These are phyloP conservation scores for Brachionus angularis DNA, from an alignment of 1,140 invertebrate species.

Conservation along the genomic window DNA sequence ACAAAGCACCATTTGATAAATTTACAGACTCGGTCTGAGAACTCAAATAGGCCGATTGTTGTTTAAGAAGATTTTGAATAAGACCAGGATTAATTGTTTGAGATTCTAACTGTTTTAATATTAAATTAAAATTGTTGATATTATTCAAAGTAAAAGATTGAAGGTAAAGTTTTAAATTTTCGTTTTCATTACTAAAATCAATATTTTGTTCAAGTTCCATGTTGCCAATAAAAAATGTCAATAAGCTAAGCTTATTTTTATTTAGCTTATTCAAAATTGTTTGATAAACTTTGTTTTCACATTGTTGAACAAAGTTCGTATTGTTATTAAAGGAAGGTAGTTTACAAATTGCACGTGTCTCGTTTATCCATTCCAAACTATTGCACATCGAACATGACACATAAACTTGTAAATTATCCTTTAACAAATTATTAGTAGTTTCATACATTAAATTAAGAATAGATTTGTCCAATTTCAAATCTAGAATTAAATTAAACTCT, in stretches of 20 bases:
- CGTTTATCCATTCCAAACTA: too few relatives aligned
- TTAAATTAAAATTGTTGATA: background rate
- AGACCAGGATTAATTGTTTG: background rate
- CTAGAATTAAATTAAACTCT: too few relatives aligned
- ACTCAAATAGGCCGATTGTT: background rate
- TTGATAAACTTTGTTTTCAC: background rate
- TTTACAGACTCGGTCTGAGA: too few relatives aligned
- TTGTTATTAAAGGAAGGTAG: background rate
- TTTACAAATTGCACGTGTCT: background rate
- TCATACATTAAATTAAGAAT: too few relatives aligned
- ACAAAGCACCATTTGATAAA: too few relatives aligned
- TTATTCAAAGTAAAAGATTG: constrained; percentile 8
- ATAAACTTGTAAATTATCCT: too few relatives aligned
- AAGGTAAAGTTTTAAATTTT: background rate
- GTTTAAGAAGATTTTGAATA: background rate
- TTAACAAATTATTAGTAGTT: too few relatives aligned
- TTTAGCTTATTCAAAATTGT: background rate
- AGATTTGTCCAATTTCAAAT: too few relatives aligned
- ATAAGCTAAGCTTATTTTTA: background rate
- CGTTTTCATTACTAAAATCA: background rate
- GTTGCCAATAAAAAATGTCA: background rate
- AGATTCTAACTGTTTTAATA: background rate
- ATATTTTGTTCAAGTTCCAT: background rate
- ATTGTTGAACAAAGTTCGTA: background rate
- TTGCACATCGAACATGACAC: too few relatives aligned